A percentile compares a stretch with the other conserved stretches of the same genome.
Evolutionary conservation across 2,797 vertebrate genomes (phyloP).

Genomic region (Pelochelys cantorii): DNA sequence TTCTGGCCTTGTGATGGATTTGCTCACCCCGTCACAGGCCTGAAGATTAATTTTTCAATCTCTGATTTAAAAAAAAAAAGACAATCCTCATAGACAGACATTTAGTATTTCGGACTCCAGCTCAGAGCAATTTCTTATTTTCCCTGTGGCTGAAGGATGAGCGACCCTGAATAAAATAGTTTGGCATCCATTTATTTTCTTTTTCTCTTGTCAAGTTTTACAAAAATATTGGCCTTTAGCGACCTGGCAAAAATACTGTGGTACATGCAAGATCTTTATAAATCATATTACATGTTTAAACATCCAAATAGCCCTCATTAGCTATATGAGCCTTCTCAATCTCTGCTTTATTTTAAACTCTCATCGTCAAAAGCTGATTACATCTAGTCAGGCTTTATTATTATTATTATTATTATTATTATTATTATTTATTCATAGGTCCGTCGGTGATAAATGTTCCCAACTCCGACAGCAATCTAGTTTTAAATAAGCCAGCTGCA

Average conservation of each 20-base stretch:
- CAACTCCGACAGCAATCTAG: constrained; percentile 65
- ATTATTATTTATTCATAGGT: constrained; percentile 51
- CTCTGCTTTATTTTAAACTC: constrained; percentile 52
- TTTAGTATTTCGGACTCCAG: background rate
- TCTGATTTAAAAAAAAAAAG: background rate
- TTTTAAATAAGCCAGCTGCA: constrained; percentile 70
- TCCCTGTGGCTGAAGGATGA: fast-evolving
- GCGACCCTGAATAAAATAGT: background rate
- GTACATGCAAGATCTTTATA: background rate
- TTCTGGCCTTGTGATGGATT: too few species aligned
- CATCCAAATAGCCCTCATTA: constrained; percentile 6
- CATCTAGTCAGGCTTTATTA: constrained; percentile 37
- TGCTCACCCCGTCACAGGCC: too few species aligned
- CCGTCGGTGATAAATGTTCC: constrained; percentile 47
- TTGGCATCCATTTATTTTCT: background rate
- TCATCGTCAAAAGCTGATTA: constrained; percentile 62
- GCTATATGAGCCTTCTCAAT: constrained; percentile 26
- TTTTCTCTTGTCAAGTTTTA: background rate
- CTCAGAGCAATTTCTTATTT: background rate
- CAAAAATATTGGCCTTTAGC: background rate
- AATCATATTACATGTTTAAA: constrained; percentile 7
- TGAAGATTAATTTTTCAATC: background rate
- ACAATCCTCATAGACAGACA: background rate
- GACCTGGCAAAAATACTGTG: background rate
- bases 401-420: constrained; percentile 54